phyloP scores from a whole-genome alignment of 2,888 invertebrate species.

The Cryptophagus acutangulus region DNA sequence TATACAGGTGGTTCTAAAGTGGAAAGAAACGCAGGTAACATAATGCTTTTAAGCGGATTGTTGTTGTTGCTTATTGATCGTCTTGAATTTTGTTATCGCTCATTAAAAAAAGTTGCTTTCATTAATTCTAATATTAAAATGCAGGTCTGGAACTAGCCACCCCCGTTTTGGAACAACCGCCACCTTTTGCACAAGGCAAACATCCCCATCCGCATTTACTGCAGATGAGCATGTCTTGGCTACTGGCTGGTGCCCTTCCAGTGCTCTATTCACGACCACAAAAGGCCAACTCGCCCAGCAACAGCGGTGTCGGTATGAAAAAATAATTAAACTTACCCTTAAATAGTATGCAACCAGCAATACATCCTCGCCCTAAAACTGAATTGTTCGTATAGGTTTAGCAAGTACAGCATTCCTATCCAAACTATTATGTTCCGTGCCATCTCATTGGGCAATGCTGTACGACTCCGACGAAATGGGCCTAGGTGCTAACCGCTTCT shows the following conservation, averaged over 20 bases:
- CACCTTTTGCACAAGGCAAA: slow-evolving; percentile 44
- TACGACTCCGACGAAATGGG: slow-evolving; percentile 84
- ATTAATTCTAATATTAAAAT: slow-evolving; percentile 6
- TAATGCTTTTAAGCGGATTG: no score
- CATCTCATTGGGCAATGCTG: slow-evolving; percentile 79
- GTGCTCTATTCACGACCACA: slow-evolving; percentile 44
- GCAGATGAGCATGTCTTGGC: slow-evolving; percentile 47
- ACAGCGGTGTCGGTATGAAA: slow-evolving; percentile 41
- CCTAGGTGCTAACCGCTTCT: slow-evolving; percentile 76
- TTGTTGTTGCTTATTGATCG: no score
- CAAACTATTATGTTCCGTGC: slow-evolving; percentile 61
- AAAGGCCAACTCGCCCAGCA: slow-evolving; percentile 44
- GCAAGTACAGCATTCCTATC: slow-evolving; percentile 53
- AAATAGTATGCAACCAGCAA: no score
- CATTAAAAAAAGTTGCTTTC: no score
- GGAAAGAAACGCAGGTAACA: no score
- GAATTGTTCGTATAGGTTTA: no score
- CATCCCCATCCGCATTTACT: slow-evolving; percentile 41
- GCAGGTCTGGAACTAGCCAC: slow-evolving; percentile 64
- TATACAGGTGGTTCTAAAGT: no score
- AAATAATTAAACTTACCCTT: no score
- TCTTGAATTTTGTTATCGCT: no score
- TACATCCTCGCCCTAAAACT: no score
- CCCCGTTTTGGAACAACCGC: slow-evolving; percentile 62
- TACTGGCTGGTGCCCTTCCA: slow-evolving; percentile 45